These are phyloP conservation scores for Protaetia brevitarsis DNA, from an alignment of 1,140 invertebrate species.

Conservation along the genomic window DNA sequence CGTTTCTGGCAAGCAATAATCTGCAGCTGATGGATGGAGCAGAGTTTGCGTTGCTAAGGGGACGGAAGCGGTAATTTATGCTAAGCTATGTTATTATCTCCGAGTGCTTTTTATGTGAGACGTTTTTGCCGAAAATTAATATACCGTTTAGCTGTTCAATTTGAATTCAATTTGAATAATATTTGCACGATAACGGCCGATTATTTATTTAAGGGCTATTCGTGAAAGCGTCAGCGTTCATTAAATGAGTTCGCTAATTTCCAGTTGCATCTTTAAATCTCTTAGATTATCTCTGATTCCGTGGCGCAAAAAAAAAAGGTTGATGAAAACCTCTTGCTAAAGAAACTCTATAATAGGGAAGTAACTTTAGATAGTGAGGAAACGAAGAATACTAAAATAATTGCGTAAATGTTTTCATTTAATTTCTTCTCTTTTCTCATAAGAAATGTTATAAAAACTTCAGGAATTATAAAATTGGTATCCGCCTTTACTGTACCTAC, in stretches of 20 bases:
- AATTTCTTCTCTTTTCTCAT: too few relatives aligned
- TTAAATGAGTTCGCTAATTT: neutral
- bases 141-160: neutral
- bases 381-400: too few relatives aligned
- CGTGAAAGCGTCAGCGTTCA: neutral
- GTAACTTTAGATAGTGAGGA: too few relatives aligned
- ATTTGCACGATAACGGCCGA: neutral
- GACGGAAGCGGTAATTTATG: conserved; percentile 8
- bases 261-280: too few relatives aligned
- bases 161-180: conserved; percentile 15
- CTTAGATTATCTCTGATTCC: too few relatives aligned
- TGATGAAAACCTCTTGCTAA: too few relatives aligned
- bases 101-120: neutral
- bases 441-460: too few relatives aligned
- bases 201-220: neutral
- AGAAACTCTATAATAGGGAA: too few relatives aligned
- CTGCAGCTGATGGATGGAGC: conserved; percentile 4
- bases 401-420: too few relatives aligned
- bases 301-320: too few relatives aligned
- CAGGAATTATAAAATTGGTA: too few relatives aligned
- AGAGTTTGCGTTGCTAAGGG: neutral
- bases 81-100: conserved; percentile 3
- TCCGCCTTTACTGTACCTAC: too few relatives aligned
- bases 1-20: neutral
- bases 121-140: conserved; percentile 12